Evolutionary conservation across 1,140 invertebrate genomes (phyloP).

Genomic region (Aethina tumida): DNA sequence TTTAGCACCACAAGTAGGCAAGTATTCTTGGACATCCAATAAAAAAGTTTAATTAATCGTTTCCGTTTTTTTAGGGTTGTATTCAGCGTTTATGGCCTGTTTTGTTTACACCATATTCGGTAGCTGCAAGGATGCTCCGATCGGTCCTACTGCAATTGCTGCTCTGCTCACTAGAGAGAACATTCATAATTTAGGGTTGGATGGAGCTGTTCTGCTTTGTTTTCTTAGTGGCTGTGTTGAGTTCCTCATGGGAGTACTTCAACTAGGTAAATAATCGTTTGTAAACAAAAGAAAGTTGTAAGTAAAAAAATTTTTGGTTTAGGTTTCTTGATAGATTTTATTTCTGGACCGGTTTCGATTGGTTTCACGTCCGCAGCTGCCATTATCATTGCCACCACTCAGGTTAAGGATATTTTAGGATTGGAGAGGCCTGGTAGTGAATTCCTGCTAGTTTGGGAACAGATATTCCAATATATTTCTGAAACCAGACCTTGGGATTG

Average conservation of each 20-base stretch:
- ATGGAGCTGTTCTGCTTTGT: constrained; percentile 69
- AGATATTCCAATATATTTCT: constrained; percentile 54
- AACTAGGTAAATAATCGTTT: constrained; percentile 58
- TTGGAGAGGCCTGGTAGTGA: constrained; percentile 53
- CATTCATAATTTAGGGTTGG: constrained; percentile 47
- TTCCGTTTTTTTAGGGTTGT: constrained; percentile 55
- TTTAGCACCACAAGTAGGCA: constrained; percentile 61
- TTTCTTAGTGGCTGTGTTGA: constrained; percentile 72
- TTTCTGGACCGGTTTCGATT: constrained; percentile 82
- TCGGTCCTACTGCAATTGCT: constrained; percentile 60
- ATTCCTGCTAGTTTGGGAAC: constrained; percentile 52
- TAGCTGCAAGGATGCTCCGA: constrained; percentile 63
- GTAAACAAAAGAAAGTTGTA: constrained; percentile 1
- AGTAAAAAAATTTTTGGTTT: constrained; percentile 20
- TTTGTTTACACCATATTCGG: constrained; percentile 70
- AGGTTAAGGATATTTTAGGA: constrained; percentile 72
- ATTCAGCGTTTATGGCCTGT: constrained; percentile 79
- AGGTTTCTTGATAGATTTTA: constrained; percentile 88
- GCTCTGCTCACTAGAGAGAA: constrained; percentile 56
- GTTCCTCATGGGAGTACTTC: constrained; percentile 71
- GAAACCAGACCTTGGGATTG: constrained; percentile 58
- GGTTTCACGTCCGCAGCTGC: constrained; percentile 86
- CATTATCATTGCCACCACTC: constrained; percentile 77
- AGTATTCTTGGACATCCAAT: not conserved
- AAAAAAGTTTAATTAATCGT: not conserved